phyloP scores from a whole-genome alignment of 2,888 invertebrate species.

The Amphipyra berbera region DNA sequence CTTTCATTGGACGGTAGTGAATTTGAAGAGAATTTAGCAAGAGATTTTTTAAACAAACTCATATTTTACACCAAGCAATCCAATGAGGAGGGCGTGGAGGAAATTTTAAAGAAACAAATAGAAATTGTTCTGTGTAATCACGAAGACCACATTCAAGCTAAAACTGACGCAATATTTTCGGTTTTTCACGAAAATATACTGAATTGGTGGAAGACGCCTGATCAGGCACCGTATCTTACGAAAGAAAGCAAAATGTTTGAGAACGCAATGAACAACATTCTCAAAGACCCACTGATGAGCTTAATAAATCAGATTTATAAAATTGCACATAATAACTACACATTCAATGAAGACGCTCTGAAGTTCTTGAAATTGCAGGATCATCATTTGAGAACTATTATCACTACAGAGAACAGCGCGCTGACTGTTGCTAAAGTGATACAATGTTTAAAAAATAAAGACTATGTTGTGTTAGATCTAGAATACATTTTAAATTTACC shows the following conservation, averaged over 20 bases:
- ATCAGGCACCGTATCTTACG: constrained; percentile 26
- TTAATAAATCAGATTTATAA: constrained; percentile 8
- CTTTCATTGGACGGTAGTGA: constrained; percentile 3
- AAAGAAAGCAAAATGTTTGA: constrained; percentile 26
- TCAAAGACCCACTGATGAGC: constrained; percentile 2
- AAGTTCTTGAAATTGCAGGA: constrained; percentile 5
- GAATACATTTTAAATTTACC: constrained; percentile 29
- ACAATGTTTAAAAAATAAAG: constrained; percentile 18
- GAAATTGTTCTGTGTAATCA: constrained; percentile 1
- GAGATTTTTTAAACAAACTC: constrained; percentile 32
- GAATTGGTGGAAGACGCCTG: constrained; percentile 45
- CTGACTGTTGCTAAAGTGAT: constrained; percentile 38
- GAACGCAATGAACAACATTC: constrained; percentile 15
- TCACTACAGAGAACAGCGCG: constrained; percentile 20
- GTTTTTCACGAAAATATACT: constrained; percentile 40
- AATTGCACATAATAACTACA: constrained; percentile 19
- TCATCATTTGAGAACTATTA: background rate
- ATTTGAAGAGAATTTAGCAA: constrained; percentile 18
- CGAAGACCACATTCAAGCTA: constrained; percentile 6
- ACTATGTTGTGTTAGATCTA: constrained; percentile 24
- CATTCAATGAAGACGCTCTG: constrained; percentile 3
- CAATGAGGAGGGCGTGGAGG: constrained; percentile 23
- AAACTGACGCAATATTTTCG: constrained; percentile 36
- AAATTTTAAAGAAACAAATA: constrained; percentile 29
- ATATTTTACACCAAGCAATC: constrained; percentile 37